Percentiles rank a stretch among this genome's conserved stretches.
These are phyloP conservation scores for Scomber colias DNA, from an alignment of 2,113 vertebrate species.

Conservation along the genomic window DNA sequence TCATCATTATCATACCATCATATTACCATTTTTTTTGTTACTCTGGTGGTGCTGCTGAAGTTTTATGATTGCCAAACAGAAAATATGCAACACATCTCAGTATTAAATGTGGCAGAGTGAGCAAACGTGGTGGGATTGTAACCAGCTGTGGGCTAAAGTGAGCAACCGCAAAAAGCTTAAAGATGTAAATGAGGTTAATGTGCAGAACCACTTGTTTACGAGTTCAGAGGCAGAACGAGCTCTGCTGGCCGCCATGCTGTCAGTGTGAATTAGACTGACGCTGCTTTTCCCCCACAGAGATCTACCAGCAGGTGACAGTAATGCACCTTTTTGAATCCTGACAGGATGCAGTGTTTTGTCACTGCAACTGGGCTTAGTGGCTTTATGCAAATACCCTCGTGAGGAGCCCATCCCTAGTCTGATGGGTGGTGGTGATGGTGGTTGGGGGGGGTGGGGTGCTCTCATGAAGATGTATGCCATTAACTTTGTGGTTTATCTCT, in stretches of 20 bases:
- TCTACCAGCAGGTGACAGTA: constrained; percentile 53
- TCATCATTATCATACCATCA: neutral
- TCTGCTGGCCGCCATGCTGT: constrained; percentile 27
- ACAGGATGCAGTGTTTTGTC: constrained; percentile 15
- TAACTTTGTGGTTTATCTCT: constrained; percentile 19
- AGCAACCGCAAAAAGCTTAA: constrained; percentile 4
- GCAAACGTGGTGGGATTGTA: constrained; percentile 13
- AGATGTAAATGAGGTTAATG: constrained; percentile 44
- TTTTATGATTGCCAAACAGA: neutral
- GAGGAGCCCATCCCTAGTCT: neutral
- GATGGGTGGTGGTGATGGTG: neutral
- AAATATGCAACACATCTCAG: neutral
- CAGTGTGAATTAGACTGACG: constrained; percentile 11
- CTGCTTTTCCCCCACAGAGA: constrained; percentile 6
- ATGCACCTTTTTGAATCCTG: constrained; percentile 7
- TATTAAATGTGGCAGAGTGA: constrained; percentile 11
- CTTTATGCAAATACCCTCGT: constrained; percentile 31
- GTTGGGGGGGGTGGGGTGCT: neutral
- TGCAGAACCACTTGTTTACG: constrained; percentile 40
- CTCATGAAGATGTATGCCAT: constrained; percentile 27
- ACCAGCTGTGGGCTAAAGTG: constrained; percentile 26
- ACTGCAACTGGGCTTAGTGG: neutral
- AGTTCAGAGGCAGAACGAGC: constrained; percentile 22
- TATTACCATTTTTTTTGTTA: neutral
- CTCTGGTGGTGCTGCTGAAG: neutral